Conservation (phyloP, 2,113 vertebrate species). For the Phoenicopterus ruber region DNA sequence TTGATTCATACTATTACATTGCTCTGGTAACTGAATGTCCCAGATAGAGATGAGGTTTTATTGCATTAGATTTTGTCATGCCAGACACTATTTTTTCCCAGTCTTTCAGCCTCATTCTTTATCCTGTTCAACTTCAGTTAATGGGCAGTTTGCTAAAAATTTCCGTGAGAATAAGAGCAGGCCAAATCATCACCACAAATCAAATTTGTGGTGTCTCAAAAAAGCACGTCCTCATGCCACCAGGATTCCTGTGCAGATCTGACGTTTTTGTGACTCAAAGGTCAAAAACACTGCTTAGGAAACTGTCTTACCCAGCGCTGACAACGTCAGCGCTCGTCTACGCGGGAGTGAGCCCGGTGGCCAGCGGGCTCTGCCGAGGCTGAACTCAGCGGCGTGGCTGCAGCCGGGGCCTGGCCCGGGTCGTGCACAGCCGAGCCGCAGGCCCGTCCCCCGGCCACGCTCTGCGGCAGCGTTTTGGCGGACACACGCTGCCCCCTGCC, state of each 20-base stretch:
- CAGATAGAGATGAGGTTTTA: background rate
- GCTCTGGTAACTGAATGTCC: background rate
- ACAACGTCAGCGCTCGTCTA: rapidly evolving
- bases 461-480: background rate
- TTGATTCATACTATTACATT: background rate
- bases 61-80: background rate
- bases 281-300: background rate
- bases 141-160: background rate
- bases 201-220: background rate
- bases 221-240: rapidly evolving
- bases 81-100: background rate
- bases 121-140: background rate
- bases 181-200: background rate
- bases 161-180: background rate
- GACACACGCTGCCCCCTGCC: rapidly evolving
- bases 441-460: rapidly evolving
- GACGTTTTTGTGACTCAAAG: background rate
- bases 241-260: background rate
- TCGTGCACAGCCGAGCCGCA: rapidly evolving
- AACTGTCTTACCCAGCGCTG: background rate
- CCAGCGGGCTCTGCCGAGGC: rapidly evolving
- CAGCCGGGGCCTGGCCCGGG: rapidly evolving
- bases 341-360: rapidly evolving
- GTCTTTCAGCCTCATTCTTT: background rate
- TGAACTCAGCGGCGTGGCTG: background rate